A percentile compares a stretch with the other conserved stretches of the same genome.
Conservation (phyloP, 2,113 vertebrate genomes). For the Laterallus jamaicensis region DNA sequence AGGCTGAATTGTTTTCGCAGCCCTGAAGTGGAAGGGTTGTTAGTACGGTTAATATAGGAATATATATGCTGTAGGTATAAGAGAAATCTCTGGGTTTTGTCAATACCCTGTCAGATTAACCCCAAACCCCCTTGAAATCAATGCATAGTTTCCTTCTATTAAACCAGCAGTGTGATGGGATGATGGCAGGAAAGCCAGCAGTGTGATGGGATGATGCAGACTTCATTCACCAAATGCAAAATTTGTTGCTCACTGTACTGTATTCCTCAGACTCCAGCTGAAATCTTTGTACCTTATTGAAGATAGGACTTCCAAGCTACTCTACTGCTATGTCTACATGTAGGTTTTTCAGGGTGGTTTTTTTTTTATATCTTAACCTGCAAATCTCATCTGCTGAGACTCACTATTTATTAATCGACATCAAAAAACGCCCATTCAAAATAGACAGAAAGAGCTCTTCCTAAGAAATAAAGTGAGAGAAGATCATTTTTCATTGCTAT, state of each 20-base stretch:
- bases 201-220: not conserved
- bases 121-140: not conserved
- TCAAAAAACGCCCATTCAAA: not conserved
- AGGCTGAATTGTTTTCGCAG: not conserved
- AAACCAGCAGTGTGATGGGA: not conserved
- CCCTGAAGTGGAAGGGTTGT: not conserved
- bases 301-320: not conserved
- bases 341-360: not conserved
- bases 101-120: not conserved
- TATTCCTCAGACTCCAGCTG: not conserved
- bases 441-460: not conserved
- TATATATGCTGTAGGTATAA: not conserved
- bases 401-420: not conserved
- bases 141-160: not conserved
- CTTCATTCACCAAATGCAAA: not conserved
- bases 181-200: not conserved
- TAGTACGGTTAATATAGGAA: not conserved
- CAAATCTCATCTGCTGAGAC: not conserved
- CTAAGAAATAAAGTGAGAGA: not conserved
- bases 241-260: not conserved
- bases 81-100: not conserved
- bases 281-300: not conserved
- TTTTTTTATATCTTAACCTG: not conserved
- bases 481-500: not conserved
- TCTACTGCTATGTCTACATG: not conserved